A percentile compares a stretch with the other conserved stretches of the same genome.
phyloP scores from a whole-genome alignment of 2,888 invertebrate genomes.

The Iselma pallidipennis region DNA sequence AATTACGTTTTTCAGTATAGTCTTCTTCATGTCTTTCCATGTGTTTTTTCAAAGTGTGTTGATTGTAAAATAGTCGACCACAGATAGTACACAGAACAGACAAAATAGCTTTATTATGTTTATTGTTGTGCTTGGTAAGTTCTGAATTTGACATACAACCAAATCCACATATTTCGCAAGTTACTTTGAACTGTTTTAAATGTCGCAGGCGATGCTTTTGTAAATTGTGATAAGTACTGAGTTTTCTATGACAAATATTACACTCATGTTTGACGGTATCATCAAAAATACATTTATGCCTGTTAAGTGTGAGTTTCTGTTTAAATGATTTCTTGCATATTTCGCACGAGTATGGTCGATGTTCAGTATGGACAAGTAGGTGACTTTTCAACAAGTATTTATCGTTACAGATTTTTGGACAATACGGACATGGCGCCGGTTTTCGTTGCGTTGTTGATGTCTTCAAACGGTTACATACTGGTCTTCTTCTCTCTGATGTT shows the following conservation, averaged over 20 bases:
- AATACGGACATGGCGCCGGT: background rate
- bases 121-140: conserved; percentile 40
- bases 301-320: too few species aligned
- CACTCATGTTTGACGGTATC: background rate
- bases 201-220: conserved; percentile 57
- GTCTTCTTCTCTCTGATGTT: too few species aligned
- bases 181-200: conserved; percentile 59
- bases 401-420: background rate
- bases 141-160: conserved; percentile 43
- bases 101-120: conserved; percentile 38
- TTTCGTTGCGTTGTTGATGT: too few species aligned
- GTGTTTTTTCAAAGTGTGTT: background rate
- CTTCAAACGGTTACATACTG: too few species aligned
- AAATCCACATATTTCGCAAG: conserved; percentile 52
- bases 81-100: conserved; percentile 58
- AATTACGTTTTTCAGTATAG: background rate
- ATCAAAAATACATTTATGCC: background rate
- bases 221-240: conserved; percentile 14
- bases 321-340: background rate
- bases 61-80: conserved; percentile 54
- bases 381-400: background rate
- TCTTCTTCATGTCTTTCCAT: background rate
- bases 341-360: background rate
- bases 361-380: background rate
- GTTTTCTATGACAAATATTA: conserved; percentile 4